A percentile compares a stretch with the other conserved stretches of the same genome.
These are phyloP conservation scores for Cynoglossus semilaevis DNA, from an alignment of 2,113 vertebrate species.

Conservation along the genomic window DNA sequence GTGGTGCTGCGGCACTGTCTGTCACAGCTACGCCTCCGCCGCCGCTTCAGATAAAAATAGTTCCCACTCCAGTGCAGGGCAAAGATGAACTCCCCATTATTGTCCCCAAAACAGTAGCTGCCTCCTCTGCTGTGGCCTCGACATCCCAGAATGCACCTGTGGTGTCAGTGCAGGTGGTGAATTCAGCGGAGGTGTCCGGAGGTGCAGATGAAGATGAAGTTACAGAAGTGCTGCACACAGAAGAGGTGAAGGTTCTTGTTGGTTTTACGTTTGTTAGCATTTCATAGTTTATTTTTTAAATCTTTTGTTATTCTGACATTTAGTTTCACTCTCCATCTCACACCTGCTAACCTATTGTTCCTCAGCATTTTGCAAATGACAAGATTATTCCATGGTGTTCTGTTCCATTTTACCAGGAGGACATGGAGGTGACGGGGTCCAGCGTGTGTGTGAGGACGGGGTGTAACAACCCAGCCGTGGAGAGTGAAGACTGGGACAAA, in stretches of 20 bases:
- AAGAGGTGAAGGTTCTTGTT: slow-evolving; percentile 54
- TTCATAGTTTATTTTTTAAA: too few species aligned
- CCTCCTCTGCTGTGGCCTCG: background rate
- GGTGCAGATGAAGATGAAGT: slow-evolving; percentile 57
- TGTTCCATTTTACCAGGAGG: slow-evolving; percentile 66
- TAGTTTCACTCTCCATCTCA: too few species aligned
- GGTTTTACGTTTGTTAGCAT: background rate
- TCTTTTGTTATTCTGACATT: too few species aligned
- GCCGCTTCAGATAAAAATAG: slow-evolving; percentile 84
- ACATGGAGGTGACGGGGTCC: slow-evolving; percentile 80
- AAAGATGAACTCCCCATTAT: slow-evolving; percentile 60
- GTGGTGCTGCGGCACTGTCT: slow-evolving; percentile 9
- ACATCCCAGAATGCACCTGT: slow-evolving; percentile 44
- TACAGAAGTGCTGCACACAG: slow-evolving; percentile 61
- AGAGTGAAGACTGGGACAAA: slow-evolving; percentile 88
- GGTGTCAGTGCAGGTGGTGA: slow-evolving; percentile 62
- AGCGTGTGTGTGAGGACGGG: slow-evolving; percentile 82
- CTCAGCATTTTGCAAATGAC: too few species aligned
- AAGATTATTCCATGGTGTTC: too few species aligned
- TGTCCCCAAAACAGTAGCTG: slow-evolving; percentile 28
- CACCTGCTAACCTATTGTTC: too few species aligned
- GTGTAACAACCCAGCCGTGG: slow-evolving; percentile 84
- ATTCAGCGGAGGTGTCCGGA: slow-evolving; percentile 50
- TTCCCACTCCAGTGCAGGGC: slow-evolving; percentile 78
- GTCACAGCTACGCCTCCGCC: slow-evolving; percentile 76